Evolutionary conservation across 92 coral and sea anemone genomes (phyloP), one percentile per base, ranked within the genome.

Genomic region (Hydrozoanthus gracilis): DNA sequence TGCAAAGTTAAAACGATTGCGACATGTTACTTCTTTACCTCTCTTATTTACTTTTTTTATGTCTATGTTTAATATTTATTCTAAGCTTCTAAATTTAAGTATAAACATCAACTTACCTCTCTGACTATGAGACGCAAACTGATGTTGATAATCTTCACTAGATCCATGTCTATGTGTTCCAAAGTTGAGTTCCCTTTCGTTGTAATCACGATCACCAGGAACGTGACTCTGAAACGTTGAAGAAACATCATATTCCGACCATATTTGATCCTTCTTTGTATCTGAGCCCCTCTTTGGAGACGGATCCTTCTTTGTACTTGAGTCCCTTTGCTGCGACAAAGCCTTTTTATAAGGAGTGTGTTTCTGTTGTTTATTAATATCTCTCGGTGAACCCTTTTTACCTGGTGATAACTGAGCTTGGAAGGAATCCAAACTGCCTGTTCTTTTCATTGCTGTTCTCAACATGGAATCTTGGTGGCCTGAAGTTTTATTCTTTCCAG

Each of bases 221-320:
- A 83, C 78, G 72, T 94, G 95, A 15, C 88, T 90, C 79, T 94
- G 93, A 87, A 94, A 86, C 12, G 84, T 92, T 6, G 87, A 77
- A 46, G 92, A 88, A 20, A 83, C 68, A 51, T 90, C 95, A 20
- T 86, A 69, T 45, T 86, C 71, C 8, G 75, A 77, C 64, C 86
- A 56, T 27, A 74, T 50, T 73, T 64, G 78, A n/a, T 74, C 48
- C 46, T 73, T 89, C 76, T 77, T 93, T n/a, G 90, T 88, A 66
- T 93, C 88, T 3, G 68, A 54, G 39, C 89, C 92, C 51, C 93
- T 83, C 73, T 94, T n/a, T 39, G 83, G 95, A 27, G 39, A 27
- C 39, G 2, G 73, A n/a, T 74, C 48, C 46, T 73, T 89, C 76
- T 77, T 93, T n/a, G 90, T 88, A 73, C 95, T 90, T 3, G 68